Percentiles rank a stretch among this genome's conserved stretches.
Evolutionary conservation across 2,888 invertebrate genomes (phyloP).

Genomic region (Drosophila ustulata): DNA sequence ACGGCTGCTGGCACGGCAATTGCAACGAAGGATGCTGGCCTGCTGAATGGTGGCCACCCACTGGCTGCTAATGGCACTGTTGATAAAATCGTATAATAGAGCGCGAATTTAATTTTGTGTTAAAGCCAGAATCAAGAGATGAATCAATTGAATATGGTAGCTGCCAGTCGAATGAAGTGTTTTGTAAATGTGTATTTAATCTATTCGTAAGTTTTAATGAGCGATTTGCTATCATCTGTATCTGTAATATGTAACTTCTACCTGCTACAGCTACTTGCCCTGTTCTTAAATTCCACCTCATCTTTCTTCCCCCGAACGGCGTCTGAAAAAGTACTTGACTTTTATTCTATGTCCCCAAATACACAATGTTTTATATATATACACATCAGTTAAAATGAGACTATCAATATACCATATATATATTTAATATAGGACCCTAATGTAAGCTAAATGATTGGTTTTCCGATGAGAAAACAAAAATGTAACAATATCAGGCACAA

Average conservation of each 20-base stretch:
- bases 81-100: constrained; percentile 35
- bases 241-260: constrained; percentile 22
- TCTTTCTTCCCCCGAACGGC: not conserved
- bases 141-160: constrained; percentile 22
- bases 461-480: not conserved
- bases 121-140: constrained; percentile 20
- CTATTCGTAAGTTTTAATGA: constrained; percentile 47
- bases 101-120: constrained; percentile 11
- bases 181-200: constrained; percentile 44
- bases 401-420: constrained; percentile 18
- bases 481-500: not conserved
- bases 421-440: constrained; percentile 19
- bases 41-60: constrained; percentile 47
- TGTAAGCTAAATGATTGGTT: constrained; percentile 27
- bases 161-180: constrained; percentile 21
- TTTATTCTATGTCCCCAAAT: not conserved
- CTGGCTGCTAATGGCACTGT: constrained; percentile 11
- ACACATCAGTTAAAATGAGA: constrained; percentile 30
- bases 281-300: constrained; percentile 2
- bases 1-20: constrained; percentile 8
- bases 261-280: constrained; percentile 40
- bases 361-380: constrained; percentile 17
- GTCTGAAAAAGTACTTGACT: not conserved
- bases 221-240: constrained; percentile 12
- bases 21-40: constrained; percentile 63